These are phyloP conservation scores for Xanthia togata DNA, from an alignment of 2,888 invertebrate species.

Conservation along the genomic window DNA sequence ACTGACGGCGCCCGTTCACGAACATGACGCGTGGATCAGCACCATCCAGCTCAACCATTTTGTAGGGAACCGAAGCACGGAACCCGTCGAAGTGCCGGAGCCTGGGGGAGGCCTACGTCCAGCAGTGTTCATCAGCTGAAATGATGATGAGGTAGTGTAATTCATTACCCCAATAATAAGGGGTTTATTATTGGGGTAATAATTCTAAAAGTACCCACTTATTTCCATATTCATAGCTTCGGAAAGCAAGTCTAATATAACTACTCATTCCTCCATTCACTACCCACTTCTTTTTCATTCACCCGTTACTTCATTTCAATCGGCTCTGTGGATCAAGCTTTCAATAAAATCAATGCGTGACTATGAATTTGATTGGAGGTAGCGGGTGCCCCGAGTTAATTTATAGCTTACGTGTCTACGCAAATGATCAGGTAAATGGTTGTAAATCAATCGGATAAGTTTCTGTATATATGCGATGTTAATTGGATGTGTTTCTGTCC, in stretches of 20 bases:
- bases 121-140: too few species aligned
- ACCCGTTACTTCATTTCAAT: constrained; percentile 53
- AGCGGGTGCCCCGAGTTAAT: constrained; percentile 39
- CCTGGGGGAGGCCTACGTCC: too few species aligned
- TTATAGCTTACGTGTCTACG: constrained; percentile 58
- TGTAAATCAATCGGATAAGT: constrained; percentile 55
- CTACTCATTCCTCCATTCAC: constrained; percentile 30
- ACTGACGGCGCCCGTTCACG: too few species aligned
- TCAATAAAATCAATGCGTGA: constrained; percentile 69
- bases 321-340: constrained; percentile 41
- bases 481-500: constrained; percentile 38
- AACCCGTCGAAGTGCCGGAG: too few species aligned
- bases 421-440: constrained; percentile 58
- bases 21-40: too few species aligned
- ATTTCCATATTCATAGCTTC: constrained; percentile 20
- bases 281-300: constrained; percentile 42
- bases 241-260: constrained; percentile 11
- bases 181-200: too few species aligned
- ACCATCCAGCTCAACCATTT: too few species aligned
- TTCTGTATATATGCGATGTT: constrained; percentile 36
- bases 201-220: neutral
- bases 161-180: too few species aligned
- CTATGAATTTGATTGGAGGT: constrained; percentile 63
- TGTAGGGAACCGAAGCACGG: too few species aligned
- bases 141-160: too few species aligned